phyloP scores from a whole-genome alignment of 2,113 vertebrate species.

The Aepyceros melampus region DNA sequence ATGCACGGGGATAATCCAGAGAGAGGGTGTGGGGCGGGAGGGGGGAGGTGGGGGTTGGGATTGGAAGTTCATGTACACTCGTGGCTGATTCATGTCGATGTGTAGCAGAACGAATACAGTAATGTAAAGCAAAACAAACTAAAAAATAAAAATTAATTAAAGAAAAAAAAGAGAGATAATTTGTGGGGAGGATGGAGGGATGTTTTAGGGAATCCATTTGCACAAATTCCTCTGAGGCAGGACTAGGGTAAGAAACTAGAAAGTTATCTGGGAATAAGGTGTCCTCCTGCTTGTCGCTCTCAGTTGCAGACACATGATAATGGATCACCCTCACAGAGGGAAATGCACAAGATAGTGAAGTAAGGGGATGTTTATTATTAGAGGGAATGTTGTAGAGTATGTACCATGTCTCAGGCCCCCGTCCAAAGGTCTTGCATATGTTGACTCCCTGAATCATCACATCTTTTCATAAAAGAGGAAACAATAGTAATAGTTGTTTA shows the following conservation, averaged over 20 bases:
- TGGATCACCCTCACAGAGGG: rapidly evolving
- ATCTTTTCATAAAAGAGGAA: not conserved
- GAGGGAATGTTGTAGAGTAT: not conserved
- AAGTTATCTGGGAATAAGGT: not conserved
- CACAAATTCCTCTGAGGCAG: not conserved
- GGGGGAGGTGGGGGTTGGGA: too few species aligned
- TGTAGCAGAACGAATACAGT: too few species aligned
- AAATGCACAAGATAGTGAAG: rapidly evolving
- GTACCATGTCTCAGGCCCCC: too few species aligned
- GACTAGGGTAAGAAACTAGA: not conserved
- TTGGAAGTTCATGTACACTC: too few species aligned
- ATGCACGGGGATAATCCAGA: too few species aligned
- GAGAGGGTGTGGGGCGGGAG: too few species aligned
- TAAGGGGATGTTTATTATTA: not conserved
- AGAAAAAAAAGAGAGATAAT: too few species aligned
- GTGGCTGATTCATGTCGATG: too few species aligned
- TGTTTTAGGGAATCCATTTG: not conserved
- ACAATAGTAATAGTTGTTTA: not conserved
- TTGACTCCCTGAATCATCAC: not conserved
- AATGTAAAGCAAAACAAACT: too few species aligned
- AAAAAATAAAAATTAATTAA: too few species aligned
- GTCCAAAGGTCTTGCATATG: not conserved
- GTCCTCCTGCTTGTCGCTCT: not conserved
- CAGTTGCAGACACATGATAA: not conserved
- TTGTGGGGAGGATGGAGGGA: not conserved